Evolutionary conservation across 1,140 invertebrate genomes (phyloP), one percentile per base, ranked within the genome.

Genomic region (Leptonema lineaticorne): DNA sequence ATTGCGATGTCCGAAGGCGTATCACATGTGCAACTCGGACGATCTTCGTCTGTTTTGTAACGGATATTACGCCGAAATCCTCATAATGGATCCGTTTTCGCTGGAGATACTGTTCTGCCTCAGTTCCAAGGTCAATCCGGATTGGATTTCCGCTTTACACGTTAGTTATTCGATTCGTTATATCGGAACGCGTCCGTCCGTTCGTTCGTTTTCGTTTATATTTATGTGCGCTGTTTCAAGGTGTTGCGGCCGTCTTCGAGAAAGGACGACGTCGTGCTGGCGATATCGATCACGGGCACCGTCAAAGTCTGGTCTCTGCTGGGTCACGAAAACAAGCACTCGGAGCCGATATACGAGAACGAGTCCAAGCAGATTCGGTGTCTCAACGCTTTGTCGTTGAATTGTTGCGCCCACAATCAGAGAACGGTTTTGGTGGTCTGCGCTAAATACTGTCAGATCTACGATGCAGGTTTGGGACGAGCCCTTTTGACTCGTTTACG

Each of bases 61-160:
- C 78, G 96, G 96, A 8, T 98, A 98, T 77, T 99, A 99, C 81
- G 92, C 96, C 22, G 97, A 99, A 79, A 95, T 99, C 70, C 85
- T 97, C 69, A 91, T 99, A 20, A 95, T 99, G 87, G 94, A 99
- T 81, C 94, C 96, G 0, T 92, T 95, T 74, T 97, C 93, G 73
- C 83, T 99, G 70, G 95, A 98, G 81, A 89, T 98, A 18, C 79
- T 97, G 1, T 97, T 96, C 78, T 90, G 88, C 9, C 81, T 99
- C n/a, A 92, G 92, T 72, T 98, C 96, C 0, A 90, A 94, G 78
- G 92, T 98, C 33, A 95, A 96, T 78, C 95, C 97, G 0, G 97
- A 99, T 76, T 99, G 97, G 97, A 96, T 99, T 72, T 95, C 93
- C 76, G 94, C 97, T 57, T 86, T 98, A 60, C 95, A 98, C 81